phyloP scores from a whole-genome alignment of 2,113 vertebrate species.

The Glaucidium brasilianum region DNA sequence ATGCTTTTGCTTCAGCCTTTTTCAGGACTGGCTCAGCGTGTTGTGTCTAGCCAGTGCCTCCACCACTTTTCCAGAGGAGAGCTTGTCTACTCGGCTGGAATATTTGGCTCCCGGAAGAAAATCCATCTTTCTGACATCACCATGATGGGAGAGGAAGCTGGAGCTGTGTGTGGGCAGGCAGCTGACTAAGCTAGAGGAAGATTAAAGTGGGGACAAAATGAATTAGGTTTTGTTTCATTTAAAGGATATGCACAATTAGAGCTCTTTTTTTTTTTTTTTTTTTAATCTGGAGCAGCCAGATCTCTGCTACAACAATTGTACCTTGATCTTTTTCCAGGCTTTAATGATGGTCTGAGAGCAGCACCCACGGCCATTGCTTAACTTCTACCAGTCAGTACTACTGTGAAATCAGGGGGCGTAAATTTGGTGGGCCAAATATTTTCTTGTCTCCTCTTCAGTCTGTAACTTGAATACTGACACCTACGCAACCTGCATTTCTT shows the following conservation, averaged over 20 bases:
- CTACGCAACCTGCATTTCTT: not conserved
- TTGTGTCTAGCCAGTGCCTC: not conserved
- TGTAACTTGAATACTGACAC: constrained; percentile 36
- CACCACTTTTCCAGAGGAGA: not conserved
- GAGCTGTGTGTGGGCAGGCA: constrained; percentile 26
- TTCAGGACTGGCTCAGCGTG: not conserved
- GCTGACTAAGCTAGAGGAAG: constrained; percentile 1
- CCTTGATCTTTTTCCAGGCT: not conserved
- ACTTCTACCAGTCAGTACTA: not conserved
- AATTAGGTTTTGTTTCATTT: constrained; percentile 35
- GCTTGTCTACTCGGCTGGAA: constrained; percentile 17
- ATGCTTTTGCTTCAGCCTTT: not conserved
- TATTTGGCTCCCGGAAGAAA: constrained; percentile 32
- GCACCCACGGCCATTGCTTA: not conserved
- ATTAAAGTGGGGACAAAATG: constrained; percentile 22
- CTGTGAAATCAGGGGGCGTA: constrained; percentile 35
- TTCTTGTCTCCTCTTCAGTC: constrained; percentile 26
- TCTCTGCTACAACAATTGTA: constrained; percentile 20
- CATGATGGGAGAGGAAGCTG: not conserved
- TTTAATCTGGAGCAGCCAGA: not conserved
- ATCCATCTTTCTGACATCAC: constrained; percentile 45
- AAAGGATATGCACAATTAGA: not conserved
- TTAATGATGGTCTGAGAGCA: not conserved
- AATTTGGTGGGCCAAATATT: constrained; percentile 4
- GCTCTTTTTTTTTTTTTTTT: not conserved